Evolutionary conservation across 2,888 invertebrate genomes (phyloP).

Genomic region (Trachelus tabidus): DNA sequence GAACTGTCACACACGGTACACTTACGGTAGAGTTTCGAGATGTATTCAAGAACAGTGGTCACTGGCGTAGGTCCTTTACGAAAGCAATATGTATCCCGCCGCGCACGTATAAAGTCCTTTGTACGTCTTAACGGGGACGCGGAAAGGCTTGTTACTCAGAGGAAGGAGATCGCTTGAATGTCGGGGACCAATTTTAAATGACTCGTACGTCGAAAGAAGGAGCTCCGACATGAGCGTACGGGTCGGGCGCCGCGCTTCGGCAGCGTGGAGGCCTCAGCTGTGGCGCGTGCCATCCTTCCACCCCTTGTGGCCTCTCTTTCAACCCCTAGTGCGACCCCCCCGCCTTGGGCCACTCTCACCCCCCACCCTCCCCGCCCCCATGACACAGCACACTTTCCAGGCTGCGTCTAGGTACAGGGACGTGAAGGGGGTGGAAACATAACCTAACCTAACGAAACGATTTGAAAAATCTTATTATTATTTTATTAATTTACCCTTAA

Average conservation of each 20-base stretch:
- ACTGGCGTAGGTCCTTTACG: neutral
- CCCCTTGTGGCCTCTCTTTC: constrained; percentile 14
- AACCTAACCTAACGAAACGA: neutral
- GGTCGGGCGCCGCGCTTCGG: constrained; percentile 19
- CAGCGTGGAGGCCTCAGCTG: constrained; percentile 38
- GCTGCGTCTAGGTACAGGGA: neutral
- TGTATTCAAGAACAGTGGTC: neutral
- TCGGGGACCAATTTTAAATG: neutral
- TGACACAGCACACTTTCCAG: neutral
- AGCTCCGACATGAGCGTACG: neutral
- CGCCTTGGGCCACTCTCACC: neutral
- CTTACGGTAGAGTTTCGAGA: neutral
- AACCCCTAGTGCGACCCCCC: neutral
- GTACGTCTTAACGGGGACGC: neutral
- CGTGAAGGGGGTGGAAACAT: neutral
- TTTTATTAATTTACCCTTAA: neutral
- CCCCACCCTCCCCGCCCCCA: neutral
- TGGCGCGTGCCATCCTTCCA: constrained; percentile 40
- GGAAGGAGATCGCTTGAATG: neutral
- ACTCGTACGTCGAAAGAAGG: neutral
- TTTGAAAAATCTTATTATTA: neutral
- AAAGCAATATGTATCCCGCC: neutral
- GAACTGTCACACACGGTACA: neutral
- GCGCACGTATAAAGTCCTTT: neutral
- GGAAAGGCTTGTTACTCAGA: neutral